Percentiles rank a stretch among this genome's conserved stretches.
These are phyloP conservation scores for Iguana delicatissima DNA, from an alignment of 2,797 vertebrate genomes.

Conservation along the genomic window DNA sequence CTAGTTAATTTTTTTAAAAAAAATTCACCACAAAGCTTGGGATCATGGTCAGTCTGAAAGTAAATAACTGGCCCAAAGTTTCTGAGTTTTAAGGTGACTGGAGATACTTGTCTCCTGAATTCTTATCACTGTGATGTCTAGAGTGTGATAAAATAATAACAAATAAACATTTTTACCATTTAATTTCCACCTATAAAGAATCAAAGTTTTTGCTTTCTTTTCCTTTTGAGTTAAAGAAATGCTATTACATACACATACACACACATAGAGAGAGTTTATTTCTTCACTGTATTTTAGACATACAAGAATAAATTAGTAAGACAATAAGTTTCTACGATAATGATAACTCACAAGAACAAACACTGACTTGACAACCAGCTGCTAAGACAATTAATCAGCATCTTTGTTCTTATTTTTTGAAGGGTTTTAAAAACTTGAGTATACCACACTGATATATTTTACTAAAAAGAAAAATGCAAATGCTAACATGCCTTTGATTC, in stretches of 20 bases:
- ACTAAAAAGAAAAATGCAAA: conserved; percentile 59
- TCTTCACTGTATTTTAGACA: conserved; percentile 40
- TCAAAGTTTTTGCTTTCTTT: neutral
- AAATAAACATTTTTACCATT: conserved; percentile 32
- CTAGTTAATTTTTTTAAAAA: neutral
- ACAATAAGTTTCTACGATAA: conserved; percentile 56
- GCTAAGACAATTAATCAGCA: conserved; percentile 52
- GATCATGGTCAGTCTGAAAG: neutral
- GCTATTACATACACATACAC: conserved; percentile 21
- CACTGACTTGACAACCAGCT: conserved; percentile 45
- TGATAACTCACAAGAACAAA: conserved; percentile 35
- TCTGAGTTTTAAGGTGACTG: neutral
- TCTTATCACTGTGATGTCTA: neutral
- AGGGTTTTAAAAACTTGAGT: conserved; percentile 45
- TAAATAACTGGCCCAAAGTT: neutral
- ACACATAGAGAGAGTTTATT: conserved; percentile 38
- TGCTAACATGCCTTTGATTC: conserved; percentile 47
- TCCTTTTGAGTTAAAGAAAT: conserved; percentile 53
- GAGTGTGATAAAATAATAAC: neutral
- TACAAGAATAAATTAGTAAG: conserved; percentile 46
- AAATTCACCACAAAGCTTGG: neutral
- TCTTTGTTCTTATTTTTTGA: conserved; percentile 36
- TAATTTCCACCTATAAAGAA: conserved; percentile 37
- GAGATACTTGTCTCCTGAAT: neutral
- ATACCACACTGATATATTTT: conserved; percentile 50